A percentile compares a stretch with the other conserved stretches of the same genome.
Evolutionary conservation across 2,797 vertebrate genomes (phyloP).

Genomic region (Nannoperca australis): DNA sequence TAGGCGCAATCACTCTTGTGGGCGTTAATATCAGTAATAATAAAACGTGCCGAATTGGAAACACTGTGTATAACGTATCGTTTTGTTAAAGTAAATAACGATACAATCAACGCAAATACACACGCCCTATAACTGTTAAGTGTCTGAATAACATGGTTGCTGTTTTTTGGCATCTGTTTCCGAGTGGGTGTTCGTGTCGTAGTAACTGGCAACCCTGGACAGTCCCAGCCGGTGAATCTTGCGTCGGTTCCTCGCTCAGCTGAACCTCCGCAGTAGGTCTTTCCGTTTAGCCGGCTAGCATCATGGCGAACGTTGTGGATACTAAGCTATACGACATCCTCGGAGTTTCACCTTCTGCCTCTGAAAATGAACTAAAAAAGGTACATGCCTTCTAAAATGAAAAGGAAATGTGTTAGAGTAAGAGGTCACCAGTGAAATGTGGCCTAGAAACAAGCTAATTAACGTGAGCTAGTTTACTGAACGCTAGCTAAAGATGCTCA

Average conservation of each 20-base stretch:
- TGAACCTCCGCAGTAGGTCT: slow-evolving; percentile 74
- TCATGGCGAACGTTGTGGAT: slow-evolving; percentile 95
- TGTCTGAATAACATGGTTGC: not conserved
- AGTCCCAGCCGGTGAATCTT: slow-evolving; percentile 50
- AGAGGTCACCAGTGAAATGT: slow-evolving; percentile 33
- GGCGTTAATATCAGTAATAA: not conserved
- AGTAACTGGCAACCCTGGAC: slow-evolving; percentile 60
- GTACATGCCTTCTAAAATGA: slow-evolving; percentile 66
- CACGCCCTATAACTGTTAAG: not conserved
- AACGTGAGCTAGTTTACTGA: slow-evolving; percentile 48
- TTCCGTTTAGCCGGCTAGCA: slow-evolving; percentile 76
- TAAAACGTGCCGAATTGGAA: not conserved
- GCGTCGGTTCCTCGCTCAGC: slow-evolving; percentile 57
- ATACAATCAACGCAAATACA: not conserved
- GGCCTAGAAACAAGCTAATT: slow-evolving; percentile 69
- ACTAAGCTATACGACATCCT: slow-evolving; percentile 97
- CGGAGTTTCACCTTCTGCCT: slow-evolving; percentile 92
- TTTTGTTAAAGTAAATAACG: not conserved
- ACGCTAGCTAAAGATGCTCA: slow-evolving; percentile 49
- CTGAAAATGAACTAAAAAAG: slow-evolving; percentile 97
- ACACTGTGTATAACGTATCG: not conserved
- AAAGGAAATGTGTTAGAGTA: not conserved
- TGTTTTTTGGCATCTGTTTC: slow-evolving; percentile 23
- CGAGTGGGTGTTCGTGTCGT: slow-evolving; percentile 48
- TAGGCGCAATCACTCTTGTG: not conserved